Percentiles rank a stretch among this genome's conserved stretches.
Evolutionary conservation across 1,140 invertebrate species (phyloP).

Genomic region (Matsumurasca onukii): DNA sequence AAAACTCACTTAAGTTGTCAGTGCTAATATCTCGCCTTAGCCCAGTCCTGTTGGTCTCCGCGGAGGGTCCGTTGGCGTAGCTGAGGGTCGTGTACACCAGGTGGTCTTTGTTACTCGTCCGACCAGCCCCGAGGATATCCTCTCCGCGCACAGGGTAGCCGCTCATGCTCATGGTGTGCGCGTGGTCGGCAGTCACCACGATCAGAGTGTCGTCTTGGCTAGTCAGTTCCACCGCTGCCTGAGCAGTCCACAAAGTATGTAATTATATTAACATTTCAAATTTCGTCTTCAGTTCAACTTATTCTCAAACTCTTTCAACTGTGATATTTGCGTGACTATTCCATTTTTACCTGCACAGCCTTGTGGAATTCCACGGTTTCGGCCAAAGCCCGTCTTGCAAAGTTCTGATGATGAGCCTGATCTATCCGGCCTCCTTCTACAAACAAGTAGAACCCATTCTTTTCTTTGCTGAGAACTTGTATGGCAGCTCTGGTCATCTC

Average conservation of each 20-base stretch:
- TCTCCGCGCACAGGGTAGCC: slow-evolving; percentile 54
- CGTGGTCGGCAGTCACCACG: slow-evolving; percentile 66
- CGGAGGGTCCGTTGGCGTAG: slow-evolving; percentile 50
- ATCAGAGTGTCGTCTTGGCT: slow-evolving; percentile 41
- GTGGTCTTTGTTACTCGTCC: slow-evolving; percentile 49
- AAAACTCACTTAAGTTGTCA: neutral
- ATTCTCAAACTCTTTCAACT: too few species aligned
- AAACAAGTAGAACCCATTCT: slow-evolving; percentile 69
- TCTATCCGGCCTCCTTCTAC: slow-evolving; percentile 76
- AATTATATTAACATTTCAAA: too few species aligned
- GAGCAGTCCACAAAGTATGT: too few species aligned
- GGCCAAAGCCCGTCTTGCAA: slow-evolving; percentile 61
- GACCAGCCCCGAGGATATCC: slow-evolving; percentile 47
- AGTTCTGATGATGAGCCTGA: slow-evolving; percentile 66
- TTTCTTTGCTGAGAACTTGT: slow-evolving; percentile 65
- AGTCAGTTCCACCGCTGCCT: slow-evolving; percentile 21
- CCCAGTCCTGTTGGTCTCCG: neutral
- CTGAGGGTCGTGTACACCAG: slow-evolving; percentile 51
- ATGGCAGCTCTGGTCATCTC: slow-evolving; percentile 85
- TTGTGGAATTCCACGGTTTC: slow-evolving; percentile 60
- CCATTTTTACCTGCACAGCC: slow-evolving; percentile 14
- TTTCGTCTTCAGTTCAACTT: too few species aligned
- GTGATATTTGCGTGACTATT: too few species aligned
- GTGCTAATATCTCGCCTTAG: neutral
- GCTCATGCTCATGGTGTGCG: slow-evolving; percentile 62